Percentiles rank a stretch among this genome's conserved stretches.
Conservation (phyloP, 2,888 invertebrate genomes). For the Philereme transversata region DNA sequence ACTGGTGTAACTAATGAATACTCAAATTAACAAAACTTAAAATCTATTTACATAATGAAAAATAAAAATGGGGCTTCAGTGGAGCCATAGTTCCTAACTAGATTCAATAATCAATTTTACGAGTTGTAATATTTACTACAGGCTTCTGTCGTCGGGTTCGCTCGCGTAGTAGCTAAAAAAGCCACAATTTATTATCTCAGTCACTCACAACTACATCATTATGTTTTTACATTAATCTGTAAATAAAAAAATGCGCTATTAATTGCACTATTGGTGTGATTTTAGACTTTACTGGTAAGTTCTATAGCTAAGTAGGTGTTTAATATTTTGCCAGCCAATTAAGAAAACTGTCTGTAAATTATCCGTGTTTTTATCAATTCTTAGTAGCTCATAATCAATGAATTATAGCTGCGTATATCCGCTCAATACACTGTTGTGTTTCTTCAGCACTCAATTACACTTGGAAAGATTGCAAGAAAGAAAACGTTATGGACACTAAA, state of each 20-base stretch:
- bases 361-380: slow-evolving; percentile 17
- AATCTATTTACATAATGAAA: too few species aligned
- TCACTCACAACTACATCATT: too few species aligned
- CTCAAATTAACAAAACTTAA: too few species aligned
- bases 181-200: too few species aligned
- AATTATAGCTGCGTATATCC: slow-evolving; percentile 7
- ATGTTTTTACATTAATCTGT: too few species aligned
- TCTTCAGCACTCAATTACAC: slow-evolving; percentile 4
- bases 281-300: too few species aligned
- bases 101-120: slow-evolving; percentile 81
- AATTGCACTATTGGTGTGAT: too few species aligned
- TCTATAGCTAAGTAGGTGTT: background rate
- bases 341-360: slow-evolving; percentile 17
- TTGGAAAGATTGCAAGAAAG: slow-evolving; percentile 7
- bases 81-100: slow-evolving; percentile 74
- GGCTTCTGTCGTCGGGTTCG: too few species aligned
- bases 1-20: too few species aligned
- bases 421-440: slow-evolving; percentile 12
- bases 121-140: slow-evolving; percentile 29
- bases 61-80: slow-evolving; percentile 44
- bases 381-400: slow-evolving; percentile 11
- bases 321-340: slow-evolving; percentile 18
- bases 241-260: too few species aligned
- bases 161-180: too few species aligned
- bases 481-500: slow-evolving; percentile 8